phyloP scores from a whole-genome alignment of 2,797 vertebrate genomes.

The Lepilemur septentrionalis region DNA sequence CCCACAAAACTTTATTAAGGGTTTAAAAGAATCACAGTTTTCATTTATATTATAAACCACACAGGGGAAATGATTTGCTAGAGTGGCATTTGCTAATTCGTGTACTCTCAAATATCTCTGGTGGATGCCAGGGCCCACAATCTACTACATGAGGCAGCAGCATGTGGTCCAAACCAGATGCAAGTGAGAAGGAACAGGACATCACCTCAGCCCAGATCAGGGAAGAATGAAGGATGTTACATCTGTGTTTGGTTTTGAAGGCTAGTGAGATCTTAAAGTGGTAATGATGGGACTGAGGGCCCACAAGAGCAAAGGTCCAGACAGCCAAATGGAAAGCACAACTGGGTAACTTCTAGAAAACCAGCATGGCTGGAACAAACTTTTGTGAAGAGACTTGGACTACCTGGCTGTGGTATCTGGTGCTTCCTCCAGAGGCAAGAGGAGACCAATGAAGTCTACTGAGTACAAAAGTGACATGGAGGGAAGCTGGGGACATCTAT shows the following conservation, averaged over 20 bases:
- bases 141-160: background rate
- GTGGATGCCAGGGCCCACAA: background rate
- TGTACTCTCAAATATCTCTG: background rate
- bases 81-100: background rate
- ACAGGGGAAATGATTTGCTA: background rate
- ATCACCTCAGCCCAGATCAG: background rate
- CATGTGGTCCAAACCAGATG: background rate
- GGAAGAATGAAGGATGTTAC: background rate
- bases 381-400: background rate
- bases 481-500: background rate
- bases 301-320: background rate
- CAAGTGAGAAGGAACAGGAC: background rate
- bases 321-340: background rate
- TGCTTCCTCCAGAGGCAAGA: background rate
- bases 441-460: background rate
- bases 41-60: constrained; percentile 36
- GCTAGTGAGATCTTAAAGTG: background rate
- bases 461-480: background rate
- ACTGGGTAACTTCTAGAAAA: background rate
- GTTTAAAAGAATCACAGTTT: background rate
- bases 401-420: background rate
- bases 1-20: background rate
- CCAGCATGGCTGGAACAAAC: background rate
- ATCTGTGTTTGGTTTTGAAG: background rate
- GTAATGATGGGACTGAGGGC: background rate